phyloP scores from a whole-genome alignment of 1,140 invertebrate genomes.

The Drosophila bocqueti region DNA sequence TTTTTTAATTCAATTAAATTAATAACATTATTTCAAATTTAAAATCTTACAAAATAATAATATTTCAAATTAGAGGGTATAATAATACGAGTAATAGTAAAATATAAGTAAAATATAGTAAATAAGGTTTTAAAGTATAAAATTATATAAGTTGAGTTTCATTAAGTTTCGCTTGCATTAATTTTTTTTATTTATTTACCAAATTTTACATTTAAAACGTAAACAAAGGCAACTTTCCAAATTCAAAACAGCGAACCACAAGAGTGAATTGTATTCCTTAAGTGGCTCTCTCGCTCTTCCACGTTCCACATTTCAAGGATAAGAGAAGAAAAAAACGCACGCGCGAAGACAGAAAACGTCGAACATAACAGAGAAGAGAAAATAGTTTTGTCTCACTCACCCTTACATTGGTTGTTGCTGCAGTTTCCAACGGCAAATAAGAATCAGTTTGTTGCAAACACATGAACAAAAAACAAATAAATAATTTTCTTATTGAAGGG shows the following conservation, averaged over 20 bases:
- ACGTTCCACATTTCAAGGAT: neutral
- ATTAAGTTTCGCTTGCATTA: neutral
- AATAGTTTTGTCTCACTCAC: neutral
- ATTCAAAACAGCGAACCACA: neutral
- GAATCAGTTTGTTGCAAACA: too few species aligned
- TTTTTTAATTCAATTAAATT: too few species aligned
- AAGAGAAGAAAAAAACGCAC: neutral
- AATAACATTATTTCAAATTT: too few species aligned
- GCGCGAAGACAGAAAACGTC: neutral
- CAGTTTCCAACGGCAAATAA: neutral
- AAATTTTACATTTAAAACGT: neutral
- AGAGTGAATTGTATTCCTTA: neutral
- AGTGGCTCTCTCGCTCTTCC: neutral
- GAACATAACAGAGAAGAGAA: neutral
- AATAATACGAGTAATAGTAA: too few species aligned
- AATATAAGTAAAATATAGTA: too few species aligned
- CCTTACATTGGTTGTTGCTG: neutral
- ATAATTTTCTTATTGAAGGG: too few species aligned
- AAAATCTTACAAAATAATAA: too few species aligned
- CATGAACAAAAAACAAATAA: too few species aligned
- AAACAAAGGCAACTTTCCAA: neutral
- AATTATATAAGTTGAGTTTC: neutral
- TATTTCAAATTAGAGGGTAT: too few species aligned
- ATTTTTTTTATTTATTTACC: neutral
- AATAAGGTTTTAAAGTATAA: neutral